phyloP scores from a whole-genome alignment of 2,113 vertebrate species.

The Dasyurus viverrinus region DNA sequence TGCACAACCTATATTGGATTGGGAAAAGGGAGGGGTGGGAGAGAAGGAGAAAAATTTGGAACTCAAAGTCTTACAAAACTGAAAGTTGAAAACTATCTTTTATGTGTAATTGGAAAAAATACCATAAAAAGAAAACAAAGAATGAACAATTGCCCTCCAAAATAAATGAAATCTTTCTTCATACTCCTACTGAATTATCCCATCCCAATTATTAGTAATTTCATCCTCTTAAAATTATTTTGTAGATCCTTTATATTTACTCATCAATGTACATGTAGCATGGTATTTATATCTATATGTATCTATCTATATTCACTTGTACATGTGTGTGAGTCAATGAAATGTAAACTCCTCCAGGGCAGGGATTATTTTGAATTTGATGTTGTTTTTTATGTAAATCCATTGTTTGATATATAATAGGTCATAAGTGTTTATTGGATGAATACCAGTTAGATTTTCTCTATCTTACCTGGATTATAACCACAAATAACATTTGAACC shows the following conservation, averaged over 20 bases:
- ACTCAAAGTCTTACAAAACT: no score
- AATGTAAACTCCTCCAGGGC: not conserved
- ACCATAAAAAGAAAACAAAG: no score
- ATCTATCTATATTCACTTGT: no score
- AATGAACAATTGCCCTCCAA: no score
- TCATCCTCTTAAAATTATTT: not conserved
- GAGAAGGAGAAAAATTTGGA: no score
- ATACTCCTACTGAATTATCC: not conserved
- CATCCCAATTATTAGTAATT: not conserved
- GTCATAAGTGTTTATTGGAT: not conserved
- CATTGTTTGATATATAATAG: not conserved
- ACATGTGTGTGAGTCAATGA: not conserved
- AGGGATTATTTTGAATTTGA: not conserved
- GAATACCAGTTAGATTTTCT: not conserved
- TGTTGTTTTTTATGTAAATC: not conserved
- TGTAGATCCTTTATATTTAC: not conserved
- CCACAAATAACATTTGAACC: not conserved
- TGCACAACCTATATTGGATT: no score
- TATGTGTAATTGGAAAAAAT: no score
- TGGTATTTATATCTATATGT: not conserved
- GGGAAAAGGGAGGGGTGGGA: no score
- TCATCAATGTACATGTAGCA: not conserved
- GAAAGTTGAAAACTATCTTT: no score
- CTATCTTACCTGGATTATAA: not conserved
- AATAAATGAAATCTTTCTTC: not conserved